phyloP scores from a whole-genome alignment of 2,113 vertebrate genomes.

The Acrocephalus kingi region DNA sequence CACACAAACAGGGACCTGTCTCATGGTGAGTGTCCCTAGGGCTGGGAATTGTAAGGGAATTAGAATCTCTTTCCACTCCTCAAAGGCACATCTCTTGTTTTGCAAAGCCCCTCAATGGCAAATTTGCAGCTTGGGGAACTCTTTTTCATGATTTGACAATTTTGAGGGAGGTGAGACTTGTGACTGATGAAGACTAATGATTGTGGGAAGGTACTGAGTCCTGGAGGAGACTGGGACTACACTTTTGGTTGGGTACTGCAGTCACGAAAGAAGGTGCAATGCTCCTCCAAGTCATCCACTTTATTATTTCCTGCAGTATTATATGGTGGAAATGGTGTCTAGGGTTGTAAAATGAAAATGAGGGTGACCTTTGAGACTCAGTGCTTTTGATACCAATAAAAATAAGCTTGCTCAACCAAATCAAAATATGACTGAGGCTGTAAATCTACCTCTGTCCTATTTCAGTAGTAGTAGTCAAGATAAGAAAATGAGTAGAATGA shows the following conservation, averaged over 20 bases:
- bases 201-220: neutral
- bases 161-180: neutral
- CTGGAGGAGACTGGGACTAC: neutral
- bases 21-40: conserved; percentile 84
- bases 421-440: neutral
- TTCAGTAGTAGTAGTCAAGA: neutral
- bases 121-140: neutral
- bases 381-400: neutral
- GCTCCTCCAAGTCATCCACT: neutral
- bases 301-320: neutral
- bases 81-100: neutral
- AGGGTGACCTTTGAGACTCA: neutral
- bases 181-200: neutral
- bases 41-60: neutral
- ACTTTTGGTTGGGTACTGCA: neutral
- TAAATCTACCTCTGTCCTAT: neutral
- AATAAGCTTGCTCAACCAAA: neutral
- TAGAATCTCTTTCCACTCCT: neutral
- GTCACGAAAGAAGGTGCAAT: neutral
- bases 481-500: neutral
- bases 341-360: neutral
- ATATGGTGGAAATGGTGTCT: neutral
- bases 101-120: neutral
- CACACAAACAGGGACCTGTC: conserved; percentile 95
- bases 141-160: neutral